These are phyloP conservation scores for Cebus imitator DNA, from an alignment of 2,113 vertebrate genomes.

Conservation along the genomic window DNA sequence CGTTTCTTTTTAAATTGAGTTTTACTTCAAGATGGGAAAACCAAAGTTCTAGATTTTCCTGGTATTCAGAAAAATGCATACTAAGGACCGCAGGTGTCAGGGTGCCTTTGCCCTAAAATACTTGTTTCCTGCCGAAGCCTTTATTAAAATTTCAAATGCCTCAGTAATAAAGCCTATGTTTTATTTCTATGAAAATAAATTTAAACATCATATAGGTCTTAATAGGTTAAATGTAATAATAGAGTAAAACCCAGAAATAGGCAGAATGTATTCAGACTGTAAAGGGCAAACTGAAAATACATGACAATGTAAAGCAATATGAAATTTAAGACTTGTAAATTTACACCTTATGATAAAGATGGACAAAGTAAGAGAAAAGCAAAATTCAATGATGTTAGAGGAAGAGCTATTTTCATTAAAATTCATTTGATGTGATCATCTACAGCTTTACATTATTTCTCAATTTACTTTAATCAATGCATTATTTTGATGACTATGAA, in stretches of 20 bases:
- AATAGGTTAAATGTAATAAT: background rate
- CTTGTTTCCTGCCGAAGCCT: background rate
- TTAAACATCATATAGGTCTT: background rate
- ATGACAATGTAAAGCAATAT: background rate
- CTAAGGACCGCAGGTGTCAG: background rate
- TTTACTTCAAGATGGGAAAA: constrained; percentile 58
- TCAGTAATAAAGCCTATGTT: background rate
- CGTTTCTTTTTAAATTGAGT: constrained; percentile 11
- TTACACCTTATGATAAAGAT: background rate
- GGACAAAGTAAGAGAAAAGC: background rate
- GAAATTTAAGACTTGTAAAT: background rate
- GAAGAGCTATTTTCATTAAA: background rate
- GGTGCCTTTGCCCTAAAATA: background rate
- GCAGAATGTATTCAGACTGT: background rate
- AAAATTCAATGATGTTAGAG: background rate
- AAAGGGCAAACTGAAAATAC: background rate
- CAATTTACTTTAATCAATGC: background rate
- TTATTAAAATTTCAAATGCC: background rate
- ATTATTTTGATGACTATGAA: background rate
- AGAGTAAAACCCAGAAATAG: background rate
- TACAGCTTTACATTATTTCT: background rate
- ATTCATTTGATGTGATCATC: background rate
- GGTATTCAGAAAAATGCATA: background rate
- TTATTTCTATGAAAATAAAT: background rate
- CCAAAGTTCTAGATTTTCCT: background rate